Percentiles rank a stretch among this genome's conserved stretches.
Conservation (phyloP, 2,113 vertebrate species). For the Corapipo altera region DNA sequence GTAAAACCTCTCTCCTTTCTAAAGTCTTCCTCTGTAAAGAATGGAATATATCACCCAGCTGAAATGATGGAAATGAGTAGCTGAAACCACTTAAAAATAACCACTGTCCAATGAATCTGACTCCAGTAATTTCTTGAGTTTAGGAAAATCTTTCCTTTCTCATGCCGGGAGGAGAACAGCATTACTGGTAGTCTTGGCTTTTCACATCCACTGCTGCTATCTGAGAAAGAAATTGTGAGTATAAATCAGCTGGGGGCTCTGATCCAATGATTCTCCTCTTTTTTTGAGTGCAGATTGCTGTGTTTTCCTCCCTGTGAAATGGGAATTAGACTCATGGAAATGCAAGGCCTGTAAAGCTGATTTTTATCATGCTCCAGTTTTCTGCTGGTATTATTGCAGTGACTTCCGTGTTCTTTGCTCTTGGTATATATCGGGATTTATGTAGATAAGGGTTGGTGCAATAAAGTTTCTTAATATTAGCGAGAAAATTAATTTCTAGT, state of each 20-base stretch:
- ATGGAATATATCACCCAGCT: neutral
- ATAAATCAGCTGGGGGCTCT: slow-evolving; percentile 47
- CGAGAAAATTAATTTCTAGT: slow-evolving; percentile 27
- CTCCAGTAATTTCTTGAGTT: neutral
- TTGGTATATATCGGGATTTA: slow-evolving; percentile 23
- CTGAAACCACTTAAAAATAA: neutral
- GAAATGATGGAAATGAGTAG: neutral
- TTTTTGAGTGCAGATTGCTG: slow-evolving; percentile 40
- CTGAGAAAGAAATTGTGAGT: slow-evolving; percentile 51
- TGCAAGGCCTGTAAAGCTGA: slow-evolving; percentile 35
- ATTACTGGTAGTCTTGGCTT: slow-evolving; percentile 33
- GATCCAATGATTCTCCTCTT: slow-evolving; percentile 26
- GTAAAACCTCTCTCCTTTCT: neutral
- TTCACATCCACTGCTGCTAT: neutral
- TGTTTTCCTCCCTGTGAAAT: slow-evolving; percentile 37
- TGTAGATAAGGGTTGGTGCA: slow-evolving; percentile 28
- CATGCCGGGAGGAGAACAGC: neutral
- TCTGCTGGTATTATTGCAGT: slow-evolving; percentile 21
- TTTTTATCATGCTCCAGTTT: slow-evolving; percentile 27
- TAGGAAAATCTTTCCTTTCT: neutral
- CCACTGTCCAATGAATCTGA: neutral
- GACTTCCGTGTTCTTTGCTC: neutral
- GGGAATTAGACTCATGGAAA: slow-evolving; percentile 44
- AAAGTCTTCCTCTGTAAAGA: neutral
- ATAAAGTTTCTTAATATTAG: slow-evolving; percentile 45